These are phyloP conservation scores for Anoura caudifer DNA, from an alignment of 2,113 vertebrate species.

Conservation along the genomic window DNA sequence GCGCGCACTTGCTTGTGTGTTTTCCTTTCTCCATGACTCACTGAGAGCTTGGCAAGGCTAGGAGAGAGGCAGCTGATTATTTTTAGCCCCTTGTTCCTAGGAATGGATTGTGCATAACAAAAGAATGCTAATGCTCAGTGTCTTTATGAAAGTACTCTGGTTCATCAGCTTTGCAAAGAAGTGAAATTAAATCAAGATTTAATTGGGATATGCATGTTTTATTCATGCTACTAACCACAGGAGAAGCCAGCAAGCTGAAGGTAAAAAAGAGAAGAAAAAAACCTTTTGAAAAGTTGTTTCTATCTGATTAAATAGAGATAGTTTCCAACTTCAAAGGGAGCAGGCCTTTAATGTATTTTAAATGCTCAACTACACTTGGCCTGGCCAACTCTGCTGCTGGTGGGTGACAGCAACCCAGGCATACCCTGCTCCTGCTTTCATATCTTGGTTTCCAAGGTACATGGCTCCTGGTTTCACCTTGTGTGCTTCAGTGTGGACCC, in stretches of 20 bases:
- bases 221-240: slow-evolving; percentile 88
- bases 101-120: slow-evolving; percentile 86
- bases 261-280: slow-evolving; percentile 79
- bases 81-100: slow-evolving; percentile 81
- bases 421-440: not conserved
- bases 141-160: slow-evolving; percentile 89
- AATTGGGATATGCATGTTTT: slow-evolving; percentile 92
- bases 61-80: slow-evolving; percentile 73
- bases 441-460: not conserved
- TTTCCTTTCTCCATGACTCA: slow-evolving; percentile 51
- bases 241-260: slow-evolving; percentile 86
- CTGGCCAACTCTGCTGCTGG: not conserved
- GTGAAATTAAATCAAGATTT: slow-evolving; percentile 91
- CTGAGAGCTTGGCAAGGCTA: slow-evolving; percentile 69
- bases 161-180: slow-evolving; percentile 92
- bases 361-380: slow-evolving; percentile 70
- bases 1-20: not conserved
- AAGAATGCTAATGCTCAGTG: slow-evolving; percentile 85
- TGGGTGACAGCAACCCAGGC: slow-evolving; percentile 50
- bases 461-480: not conserved
- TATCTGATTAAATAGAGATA: slow-evolving; percentile 88
- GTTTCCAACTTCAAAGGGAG: slow-evolving; percentile 86
- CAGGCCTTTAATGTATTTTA: slow-evolving; percentile 87
- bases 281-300: slow-evolving; percentile 89
- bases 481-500: not conserved